Evolutionary conservation across 2,797 vertebrate species (phyloP), one percentile per base, ranked within the genome.

Genomic region (Scleropages formosus): DNA sequence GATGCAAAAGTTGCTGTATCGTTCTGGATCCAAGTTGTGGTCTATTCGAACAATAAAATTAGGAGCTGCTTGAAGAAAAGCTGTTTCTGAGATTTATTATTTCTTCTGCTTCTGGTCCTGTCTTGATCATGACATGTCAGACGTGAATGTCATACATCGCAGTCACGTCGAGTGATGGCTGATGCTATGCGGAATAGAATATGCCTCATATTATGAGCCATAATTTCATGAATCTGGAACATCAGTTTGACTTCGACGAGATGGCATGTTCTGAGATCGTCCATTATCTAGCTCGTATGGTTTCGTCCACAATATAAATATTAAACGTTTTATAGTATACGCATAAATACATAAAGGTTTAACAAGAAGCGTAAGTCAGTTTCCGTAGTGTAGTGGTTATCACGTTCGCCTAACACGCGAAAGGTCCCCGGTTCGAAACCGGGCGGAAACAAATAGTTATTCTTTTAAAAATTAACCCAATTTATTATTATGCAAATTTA

Each of bases 11-110:
- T 73, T 76, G 68, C 84, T 78, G 62, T 62, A 59, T 75, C 77
- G 26, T 70, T 60, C 47, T 72, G 24, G 76, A 78, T 79, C 79
- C 68, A 77, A 76, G 73, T 44, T 77, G 77, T 80, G 80, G 80
- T 76, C 75, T 77, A 66, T 79, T 74, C 75, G 77, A 80, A 80
- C 69, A 86, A 84, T 86, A 87, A 76, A 76, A 76, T 53, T 76
- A 51, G 58, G 26, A 85, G 80, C 68, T 78, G 82, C 80, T 85
- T 39, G 31, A 31, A 31, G 6, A 39, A 31, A 39, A 56, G 47
- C 49, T 46, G 18, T 47, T 24, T 56, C 13, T 8, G 24, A 18
- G 47, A 16, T 70, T 53, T 53, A 16, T 56, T 3, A n/a, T 39
- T 31, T 39, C 31, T 39, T 39, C 31, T 39, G 39, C 31, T 39